phyloP scores from a whole-genome alignment of 2,113 vertebrate species.

The Pangasianodon gigas region DNA sequence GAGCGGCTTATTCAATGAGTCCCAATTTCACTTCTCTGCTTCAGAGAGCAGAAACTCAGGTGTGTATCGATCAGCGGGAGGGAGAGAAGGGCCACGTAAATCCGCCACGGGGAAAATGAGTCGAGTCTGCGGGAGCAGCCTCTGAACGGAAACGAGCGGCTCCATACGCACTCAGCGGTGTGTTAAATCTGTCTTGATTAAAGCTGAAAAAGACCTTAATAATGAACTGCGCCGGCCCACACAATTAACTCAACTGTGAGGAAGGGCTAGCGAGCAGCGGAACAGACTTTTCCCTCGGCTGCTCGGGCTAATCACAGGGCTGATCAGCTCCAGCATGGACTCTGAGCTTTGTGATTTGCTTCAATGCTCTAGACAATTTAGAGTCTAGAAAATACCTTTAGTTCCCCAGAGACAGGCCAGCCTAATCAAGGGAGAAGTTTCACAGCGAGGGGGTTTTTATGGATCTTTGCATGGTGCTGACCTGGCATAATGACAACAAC shows the following conservation, averaged over 20 bases:
- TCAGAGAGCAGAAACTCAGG: conserved; percentile 29
- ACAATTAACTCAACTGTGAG: conserved; percentile 72
- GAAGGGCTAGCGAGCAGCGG: conserved; percentile 42
- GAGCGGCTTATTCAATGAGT: not conserved
- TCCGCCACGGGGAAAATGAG: not conserved
- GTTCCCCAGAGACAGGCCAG: not conserved
- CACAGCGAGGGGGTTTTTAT: not conserved
- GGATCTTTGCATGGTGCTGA: conserved; percentile 8
- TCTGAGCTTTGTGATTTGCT: conserved; percentile 66
- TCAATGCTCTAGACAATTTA: conserved; percentile 75
- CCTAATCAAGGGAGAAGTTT: conserved; percentile 17
- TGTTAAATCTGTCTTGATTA: conserved; percentile 79
- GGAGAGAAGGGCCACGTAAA: not conserved
- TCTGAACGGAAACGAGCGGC: conserved; percentile 48
- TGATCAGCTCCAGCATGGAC: conserved; percentile 69
- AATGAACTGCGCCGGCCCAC: conserved; percentile 66
- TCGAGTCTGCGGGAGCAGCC: not conserved
- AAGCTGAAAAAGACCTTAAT: conserved; percentile 63
- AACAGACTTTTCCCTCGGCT: conserved; percentile 54
- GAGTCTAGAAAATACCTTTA: conserved; percentile 36
- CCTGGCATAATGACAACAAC: not conserved
- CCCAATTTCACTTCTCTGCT: conserved; percentile 9
- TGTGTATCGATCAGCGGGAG: conserved; percentile 30
- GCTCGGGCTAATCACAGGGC: conserved; percentile 71
- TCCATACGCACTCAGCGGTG: conserved; percentile 64